Conservation (phyloP, 1,140 invertebrate species). For the Steinernema khuongi region DNA sequence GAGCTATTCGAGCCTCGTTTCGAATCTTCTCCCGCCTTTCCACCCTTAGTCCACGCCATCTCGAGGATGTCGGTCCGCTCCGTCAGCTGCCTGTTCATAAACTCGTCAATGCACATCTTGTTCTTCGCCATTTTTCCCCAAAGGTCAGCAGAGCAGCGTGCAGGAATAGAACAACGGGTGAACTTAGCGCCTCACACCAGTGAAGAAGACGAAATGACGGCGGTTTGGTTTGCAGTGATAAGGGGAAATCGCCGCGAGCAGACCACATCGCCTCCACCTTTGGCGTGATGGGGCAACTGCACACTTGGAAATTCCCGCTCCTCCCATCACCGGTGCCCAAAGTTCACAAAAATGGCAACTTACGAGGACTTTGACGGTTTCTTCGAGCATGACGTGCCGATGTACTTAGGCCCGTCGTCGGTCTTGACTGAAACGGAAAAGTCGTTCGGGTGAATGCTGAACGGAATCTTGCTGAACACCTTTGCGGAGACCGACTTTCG, state of each 20-base stretch:
- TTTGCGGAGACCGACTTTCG: background rate
- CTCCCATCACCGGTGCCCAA: background rate
- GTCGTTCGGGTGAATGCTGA: conserved; percentile 10
- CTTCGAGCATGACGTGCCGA: background rate
- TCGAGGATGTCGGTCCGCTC: conserved; percentile 30
- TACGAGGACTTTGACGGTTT: background rate
- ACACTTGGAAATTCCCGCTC: background rate
- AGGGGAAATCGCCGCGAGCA: background rate
- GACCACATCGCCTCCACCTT: background rate
- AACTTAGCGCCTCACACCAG: background rate
- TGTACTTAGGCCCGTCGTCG: background rate
- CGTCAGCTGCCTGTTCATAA: background rate
- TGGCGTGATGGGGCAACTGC: background rate
- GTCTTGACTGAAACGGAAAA: conserved; percentile 12
- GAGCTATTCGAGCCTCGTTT: background rate
- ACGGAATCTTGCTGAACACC: conserved; percentile 12
- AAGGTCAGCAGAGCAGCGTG: background rate
- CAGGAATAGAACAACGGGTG: background rate
- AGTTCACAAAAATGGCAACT: conserved; percentile 11
- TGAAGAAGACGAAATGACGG: background rate
- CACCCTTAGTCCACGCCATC: conserved; percentile 24
- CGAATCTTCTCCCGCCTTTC: conserved; percentile 15
- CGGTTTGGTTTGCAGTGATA: conserved; percentile 6
- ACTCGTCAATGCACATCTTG: conserved; percentile 6
- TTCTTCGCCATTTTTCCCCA: background rate